Conservation (phyloP, 2,888 invertebrate genomes). For the Geophilus truncorum region DNA sequence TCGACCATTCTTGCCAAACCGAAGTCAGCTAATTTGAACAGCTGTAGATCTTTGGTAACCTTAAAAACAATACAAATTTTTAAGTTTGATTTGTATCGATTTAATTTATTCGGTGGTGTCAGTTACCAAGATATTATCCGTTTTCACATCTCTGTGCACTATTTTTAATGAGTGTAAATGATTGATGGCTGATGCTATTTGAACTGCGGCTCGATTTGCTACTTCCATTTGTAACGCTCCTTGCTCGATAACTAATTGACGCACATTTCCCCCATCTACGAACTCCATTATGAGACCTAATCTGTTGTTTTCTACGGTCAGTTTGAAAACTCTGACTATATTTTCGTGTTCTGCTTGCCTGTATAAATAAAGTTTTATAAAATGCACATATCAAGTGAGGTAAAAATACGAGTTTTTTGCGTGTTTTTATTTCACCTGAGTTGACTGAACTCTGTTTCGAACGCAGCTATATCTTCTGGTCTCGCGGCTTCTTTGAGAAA, state of each 20-base stretch:
- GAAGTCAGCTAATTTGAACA: slow-evolving; percentile 37
- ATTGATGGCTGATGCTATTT: slow-evolving; percentile 34
- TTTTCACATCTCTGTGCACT: slow-evolving; percentile 37
- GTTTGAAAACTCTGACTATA: slow-evolving; percentile 37
- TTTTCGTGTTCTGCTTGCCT: slow-evolving; percentile 35
- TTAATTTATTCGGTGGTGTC: no score
- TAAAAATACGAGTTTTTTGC: no score
- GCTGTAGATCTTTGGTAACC: slow-evolving; percentile 35
- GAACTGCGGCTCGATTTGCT: slow-evolving; percentile 32
- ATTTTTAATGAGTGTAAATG: slow-evolving; percentile 36
- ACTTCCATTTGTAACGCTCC: slow-evolving; percentile 31
- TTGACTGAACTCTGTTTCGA: slow-evolving; percentile 34
- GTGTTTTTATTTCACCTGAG: slow-evolving; percentile 20
- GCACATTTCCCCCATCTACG: slow-evolving; percentile 34
- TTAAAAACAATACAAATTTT: background rate
- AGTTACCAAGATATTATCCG: slow-evolving; percentile 37
- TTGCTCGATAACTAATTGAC: slow-evolving; percentile 33
- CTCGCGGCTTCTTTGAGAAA: slow-evolving; percentile 37
- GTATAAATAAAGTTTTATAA: background rate
- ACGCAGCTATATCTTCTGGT: slow-evolving; percentile 35
- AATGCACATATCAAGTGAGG: no score
- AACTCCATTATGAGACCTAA: slow-evolving; percentile 37
- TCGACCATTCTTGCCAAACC: slow-evolving; percentile 36
- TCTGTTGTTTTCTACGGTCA: slow-evolving; percentile 37
- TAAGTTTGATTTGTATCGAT: no score